Percentiles rank a stretch among this genome's conserved stretches.
Conservation (phyloP, 2,888 invertebrate genomes). For the Bhutanitis thaidina region DNA sequence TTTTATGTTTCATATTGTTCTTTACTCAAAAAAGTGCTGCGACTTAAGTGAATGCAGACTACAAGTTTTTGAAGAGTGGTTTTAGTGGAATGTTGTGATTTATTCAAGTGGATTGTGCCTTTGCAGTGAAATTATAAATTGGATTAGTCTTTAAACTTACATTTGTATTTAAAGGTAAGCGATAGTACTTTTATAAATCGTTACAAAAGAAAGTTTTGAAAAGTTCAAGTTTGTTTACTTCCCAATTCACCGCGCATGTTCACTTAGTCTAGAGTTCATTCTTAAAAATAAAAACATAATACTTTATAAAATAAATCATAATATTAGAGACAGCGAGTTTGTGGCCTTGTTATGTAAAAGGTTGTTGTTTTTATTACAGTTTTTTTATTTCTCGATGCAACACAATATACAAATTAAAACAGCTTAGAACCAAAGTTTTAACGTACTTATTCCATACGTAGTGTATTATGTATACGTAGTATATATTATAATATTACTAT, state of each 20-base stretch:
- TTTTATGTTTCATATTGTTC: slow-evolving; percentile 43
- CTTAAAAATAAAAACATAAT: too few species aligned
- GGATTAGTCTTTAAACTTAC: slow-evolving; percentile 33
- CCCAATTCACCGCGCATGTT: slow-evolving; percentile 63
- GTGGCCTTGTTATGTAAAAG: too few species aligned
- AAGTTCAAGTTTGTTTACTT: slow-evolving; percentile 70
- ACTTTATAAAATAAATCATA: too few species aligned
- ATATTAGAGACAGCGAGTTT: too few species aligned
- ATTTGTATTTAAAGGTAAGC: slow-evolving; percentile 53
- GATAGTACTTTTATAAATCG: slow-evolving; percentile 24
- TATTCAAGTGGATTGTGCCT: slow-evolving; percentile 67
- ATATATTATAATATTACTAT: too few species aligned
- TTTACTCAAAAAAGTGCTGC: slow-evolving; percentile 65
- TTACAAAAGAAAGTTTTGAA: slow-evolving; percentile 47
- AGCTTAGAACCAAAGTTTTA: too few species aligned
- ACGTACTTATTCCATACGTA: too few species aligned
- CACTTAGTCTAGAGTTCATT: slow-evolving; percentile 36
- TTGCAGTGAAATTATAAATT: slow-evolving; percentile 45
- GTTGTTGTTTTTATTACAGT: too few species aligned
- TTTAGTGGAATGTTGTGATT: slow-evolving; percentile 71
- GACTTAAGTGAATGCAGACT: slow-evolving; percentile 57
- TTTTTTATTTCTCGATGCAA: too few species aligned
- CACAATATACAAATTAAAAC: too few species aligned
- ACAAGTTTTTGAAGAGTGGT: slow-evolving; percentile 68
- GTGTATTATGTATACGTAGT: too few species aligned